A percentile compares a stretch with the other conserved stretches of the same genome.
phyloP scores from a whole-genome alignment of 30 jellyfish, hydroid and myxozoan genomes.

The Phacellophora camtschatica region DNA sequence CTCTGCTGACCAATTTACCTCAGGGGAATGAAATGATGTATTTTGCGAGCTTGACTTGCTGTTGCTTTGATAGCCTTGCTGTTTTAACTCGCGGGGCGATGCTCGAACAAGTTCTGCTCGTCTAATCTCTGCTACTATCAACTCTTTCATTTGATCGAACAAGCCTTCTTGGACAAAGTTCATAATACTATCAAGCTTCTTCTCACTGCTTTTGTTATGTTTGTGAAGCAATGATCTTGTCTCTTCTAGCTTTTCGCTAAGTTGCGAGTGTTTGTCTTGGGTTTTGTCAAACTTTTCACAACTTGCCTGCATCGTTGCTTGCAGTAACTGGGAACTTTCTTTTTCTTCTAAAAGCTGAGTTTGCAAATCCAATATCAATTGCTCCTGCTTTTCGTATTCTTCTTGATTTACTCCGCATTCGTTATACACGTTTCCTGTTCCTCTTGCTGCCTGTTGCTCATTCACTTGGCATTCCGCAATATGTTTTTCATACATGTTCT shows the following conservation, averaged over 20 bases:
- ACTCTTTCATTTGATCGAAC: constrained; percentile 20
- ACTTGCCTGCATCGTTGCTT: constrained; percentile 8
- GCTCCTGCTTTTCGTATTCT: constrained; percentile 34
- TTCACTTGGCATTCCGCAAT: constrained; percentile 40
- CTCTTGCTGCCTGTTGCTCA: constrained; percentile 8
- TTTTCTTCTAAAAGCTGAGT: constrained; percentile 19
- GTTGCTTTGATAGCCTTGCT: neutral
- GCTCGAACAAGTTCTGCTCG: neutral
- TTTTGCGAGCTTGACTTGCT: constrained; percentile 48
- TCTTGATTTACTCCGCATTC: constrained; percentile 4
- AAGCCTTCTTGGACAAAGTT: constrained; percentile 28
- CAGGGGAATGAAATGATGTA: constrained; percentile 57
- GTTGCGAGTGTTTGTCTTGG: constrained; percentile 4
- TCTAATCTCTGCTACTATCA: neutral
- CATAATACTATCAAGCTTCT: constrained; percentile 37
- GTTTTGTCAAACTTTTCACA: constrained; percentile 21
- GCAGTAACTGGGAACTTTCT: constrained; percentile 30
- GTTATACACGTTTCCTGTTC: neutral
- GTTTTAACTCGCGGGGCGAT: neutral
- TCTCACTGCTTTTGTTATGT: constrained; percentile 54
- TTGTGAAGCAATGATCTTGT: constrained; percentile 23
- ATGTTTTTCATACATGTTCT: constrained; percentile 16
- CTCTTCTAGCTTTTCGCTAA: constrained; percentile 45
- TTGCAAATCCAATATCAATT: constrained; percentile 11
- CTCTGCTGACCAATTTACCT: constrained; percentile 29